Evolutionary conservation across 2,797 vertebrate genomes (phyloP).

Genomic region (Gephyroberyx darwinii): DNA sequence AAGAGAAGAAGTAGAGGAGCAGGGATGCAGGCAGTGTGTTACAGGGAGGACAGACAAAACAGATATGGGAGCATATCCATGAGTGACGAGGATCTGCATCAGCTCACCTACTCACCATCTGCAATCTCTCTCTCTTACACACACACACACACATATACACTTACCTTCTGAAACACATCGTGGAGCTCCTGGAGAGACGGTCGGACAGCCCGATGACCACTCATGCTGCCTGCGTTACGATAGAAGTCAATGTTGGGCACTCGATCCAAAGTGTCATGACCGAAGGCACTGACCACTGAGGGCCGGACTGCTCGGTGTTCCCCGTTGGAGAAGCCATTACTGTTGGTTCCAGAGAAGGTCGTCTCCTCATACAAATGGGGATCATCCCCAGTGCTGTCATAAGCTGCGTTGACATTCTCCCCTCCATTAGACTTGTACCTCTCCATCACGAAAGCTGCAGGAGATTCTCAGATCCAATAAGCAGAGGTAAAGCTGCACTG

Average conservation of each 20-base stretch:
- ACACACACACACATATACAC: slow-evolving; percentile 37
- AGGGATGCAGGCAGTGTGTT: not conserved
- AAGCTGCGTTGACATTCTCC: slow-evolving; percentile 72
- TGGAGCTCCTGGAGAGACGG: slow-evolving; percentile 97
- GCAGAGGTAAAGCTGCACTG: slow-evolving; percentile 35
- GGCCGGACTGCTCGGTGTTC: slow-evolving; percentile 83
- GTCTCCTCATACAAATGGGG: slow-evolving; percentile 85
- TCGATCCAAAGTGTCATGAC: slow-evolving; percentile 93
- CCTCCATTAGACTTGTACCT: slow-evolving; percentile 53
- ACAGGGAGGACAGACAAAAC: not conserved
- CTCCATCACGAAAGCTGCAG: slow-evolving; percentile 72
- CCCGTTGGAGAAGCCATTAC: slow-evolving; percentile 79
- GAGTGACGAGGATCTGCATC: not conserved
- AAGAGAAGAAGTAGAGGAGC: slow-evolving; percentile 19
- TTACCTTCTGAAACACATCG: slow-evolving; percentile 93
- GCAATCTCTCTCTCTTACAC: not conserved
- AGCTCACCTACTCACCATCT: not conserved
- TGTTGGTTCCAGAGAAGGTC: slow-evolving; percentile 73
- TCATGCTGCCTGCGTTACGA: slow-evolving; percentile 92
- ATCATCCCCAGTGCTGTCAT: slow-evolving; percentile 77
- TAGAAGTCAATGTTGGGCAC: slow-evolving; percentile 96
- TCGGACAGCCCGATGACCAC: slow-evolving; percentile 87
- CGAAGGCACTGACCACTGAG: slow-evolving; percentile 89
- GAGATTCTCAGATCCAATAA: slow-evolving; percentile 60
- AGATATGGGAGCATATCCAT: not conserved